Percentiles rank a stretch among this genome's conserved stretches.
These are phyloP conservation scores for Tetramorium simillimum DNA, from an alignment of 1,140 invertebrate species.

Conservation along the genomic window DNA sequence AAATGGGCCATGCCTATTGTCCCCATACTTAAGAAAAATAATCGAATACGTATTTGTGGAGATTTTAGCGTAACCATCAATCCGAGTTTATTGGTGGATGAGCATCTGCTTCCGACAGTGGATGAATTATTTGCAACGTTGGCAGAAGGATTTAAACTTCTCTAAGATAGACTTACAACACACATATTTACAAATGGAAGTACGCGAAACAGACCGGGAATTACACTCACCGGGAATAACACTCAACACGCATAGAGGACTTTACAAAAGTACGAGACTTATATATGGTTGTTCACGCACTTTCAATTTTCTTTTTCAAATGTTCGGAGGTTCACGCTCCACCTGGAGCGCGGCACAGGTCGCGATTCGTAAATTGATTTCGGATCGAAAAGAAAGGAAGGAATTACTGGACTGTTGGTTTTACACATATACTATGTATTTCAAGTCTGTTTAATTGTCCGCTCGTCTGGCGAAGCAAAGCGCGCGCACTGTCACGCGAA, in stretches of 20 bases:
- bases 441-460: too few relatives aligned
- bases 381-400: too few relatives aligned
- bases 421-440: too few relatives aligned
- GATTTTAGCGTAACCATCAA: constrained; percentile 52
- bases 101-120: constrained; percentile 16
- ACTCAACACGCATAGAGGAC: constrained; percentile 74
- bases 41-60: constrained; percentile 7
- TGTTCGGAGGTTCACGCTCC: too few relatives aligned
- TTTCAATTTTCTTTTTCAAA: too few relatives aligned
- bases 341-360: too few relatives aligned
- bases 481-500: too few relatives aligned
- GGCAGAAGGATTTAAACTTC: background rate
- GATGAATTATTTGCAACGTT: constrained; percentile 35
- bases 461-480: too few relatives aligned
- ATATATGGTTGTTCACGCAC: too few relatives aligned
- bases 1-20: constrained; percentile 29
- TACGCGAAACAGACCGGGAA: constrained; percentile 73
- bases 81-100: constrained; percentile 18
- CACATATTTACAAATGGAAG: constrained; percentile 77
- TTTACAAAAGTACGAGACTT: constrained; percentile 61
- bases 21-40: background rate
- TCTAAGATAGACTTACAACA: constrained; percentile 32
- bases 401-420: too few relatives aligned
- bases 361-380: too few relatives aligned
- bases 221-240: too few relatives aligned